A percentile compares a stretch with the other conserved stretches of the same genome.
phyloP scores from a whole-genome alignment of 2,797 vertebrate species.

The Emys orbicularis region DNA sequence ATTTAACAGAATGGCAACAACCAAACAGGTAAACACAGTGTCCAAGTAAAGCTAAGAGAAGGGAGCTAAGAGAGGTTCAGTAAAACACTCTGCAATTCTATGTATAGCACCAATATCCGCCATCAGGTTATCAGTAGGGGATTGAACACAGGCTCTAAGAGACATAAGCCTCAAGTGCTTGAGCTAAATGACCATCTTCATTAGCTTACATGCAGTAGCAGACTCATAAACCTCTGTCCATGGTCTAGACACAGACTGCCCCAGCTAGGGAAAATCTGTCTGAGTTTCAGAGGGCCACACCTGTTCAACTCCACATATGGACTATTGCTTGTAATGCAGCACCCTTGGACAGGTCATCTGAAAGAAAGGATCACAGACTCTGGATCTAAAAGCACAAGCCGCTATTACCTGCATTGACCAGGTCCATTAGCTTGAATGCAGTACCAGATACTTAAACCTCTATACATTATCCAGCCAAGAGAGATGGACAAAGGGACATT shows the following conservation, averaged over 20 bases:
- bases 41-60: not conserved
- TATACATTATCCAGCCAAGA: not conserved
- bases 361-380: not conserved
- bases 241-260: not conserved
- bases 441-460: not conserved
- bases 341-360: not conserved
- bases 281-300: not conserved
- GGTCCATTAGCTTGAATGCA: not conserved
- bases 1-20: not conserved
- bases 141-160: not conserved
- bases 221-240: not conserved
- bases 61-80: not conserved
- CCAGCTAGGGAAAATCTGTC: not conserved
- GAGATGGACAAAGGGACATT: not conserved
- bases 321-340: not conserved
- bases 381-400: not conserved
- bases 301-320: not conserved
- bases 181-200: not conserved
- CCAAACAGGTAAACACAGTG: not conserved
- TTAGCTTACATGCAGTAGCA: not conserved
- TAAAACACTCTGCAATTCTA: not conserved
- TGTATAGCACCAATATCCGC: accelerated
- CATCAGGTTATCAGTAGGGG: not conserved
- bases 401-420: not conserved
- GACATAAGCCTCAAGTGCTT: not conserved